Base-by-base conservation (phyloP, 2,888 invertebrate genomes). In the Andrena minutula region DNA sequence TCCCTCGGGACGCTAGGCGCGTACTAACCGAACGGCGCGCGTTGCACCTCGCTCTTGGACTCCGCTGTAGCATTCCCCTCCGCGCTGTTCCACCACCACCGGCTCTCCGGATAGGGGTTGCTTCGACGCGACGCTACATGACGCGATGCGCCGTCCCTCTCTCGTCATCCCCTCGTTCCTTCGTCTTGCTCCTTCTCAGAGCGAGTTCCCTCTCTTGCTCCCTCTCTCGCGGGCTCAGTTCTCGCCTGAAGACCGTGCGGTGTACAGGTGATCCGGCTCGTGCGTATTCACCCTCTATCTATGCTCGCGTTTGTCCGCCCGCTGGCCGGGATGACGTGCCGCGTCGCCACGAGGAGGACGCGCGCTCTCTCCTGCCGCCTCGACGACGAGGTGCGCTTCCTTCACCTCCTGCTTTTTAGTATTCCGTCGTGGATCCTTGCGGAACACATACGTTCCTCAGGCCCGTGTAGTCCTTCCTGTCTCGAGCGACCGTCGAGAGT, bases 171-270 rank as follows among this genome's bases (percentile, higher is more conserved):
- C 63, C 23, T 20, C 47, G 49, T 49, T 86, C 81, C 85, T 81
- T 75, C 84, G 72, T 79, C 79, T 80, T 80, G 66, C 80, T 75
- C 23, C 23, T 30, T 20, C 63, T 53, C 53, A 16, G 72, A 77
- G 69, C 60, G 28, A 16, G 61, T 69, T 84, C 82, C 78, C 84
- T 41, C 72, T 74, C 76, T 75, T 75, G 69, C 75, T 79, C 79
- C 76, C 81, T 79, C 78, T 74, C 87, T 86, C 86, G 85, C 81
- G 66, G 82, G 87, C 88, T 92, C 92, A 93, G 93, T 93, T 91
- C 90, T 92, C 92, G 90, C 89, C 90, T 90, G 92, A 91, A 91
- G 91, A 91, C 89, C 91, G 89, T 86, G 77, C 88, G 83, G 88
- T 86, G 86, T 79, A 85, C 86, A 86, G 88, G 88, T 87, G 87